Evolutionary conservation across 2,888 invertebrate genomes (phyloP), one percentile per base, ranked within the genome.

Genomic region (Limnephilus rhombicus): DNA sequence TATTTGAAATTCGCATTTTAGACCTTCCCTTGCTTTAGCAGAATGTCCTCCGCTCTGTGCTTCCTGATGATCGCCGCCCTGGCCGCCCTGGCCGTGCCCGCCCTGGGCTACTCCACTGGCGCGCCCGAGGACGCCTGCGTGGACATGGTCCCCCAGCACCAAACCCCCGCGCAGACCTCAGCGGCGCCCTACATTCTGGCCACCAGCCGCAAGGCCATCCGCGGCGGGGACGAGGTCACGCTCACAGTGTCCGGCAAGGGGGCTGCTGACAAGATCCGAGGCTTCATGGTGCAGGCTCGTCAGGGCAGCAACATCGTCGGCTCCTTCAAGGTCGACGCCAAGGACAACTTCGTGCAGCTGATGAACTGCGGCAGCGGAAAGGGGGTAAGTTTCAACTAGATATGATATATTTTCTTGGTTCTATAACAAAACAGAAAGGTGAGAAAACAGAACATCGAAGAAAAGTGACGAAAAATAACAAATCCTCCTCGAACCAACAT

Each of bases 71-170:
- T 92, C 85, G 89, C 93, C 68, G 91, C 89, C 49, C 68, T 93
- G 80, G 91, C 31, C 31, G 31, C 31, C n/a, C n/a, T n/a, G n/a
- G n/a, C 80, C 12, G 86, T 90, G 45, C 53, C 83, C 15, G 93
- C 91, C n/a, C 45, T 88, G 85, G 96, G 95, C 2, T 97, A 97
- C 94, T 97, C 97, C 3, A 95, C 96, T 2, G 98, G 98, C 9
- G 98, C 97, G 1, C 98, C 97, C 0, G 95, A 95, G 37, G 95
- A 95, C 82, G 96, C 97, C 45, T 98, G 98, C 95, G 95, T 94
- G n/a, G 97, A 97, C 94, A 97, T 98, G 96, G 96, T 96, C 12
- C 98, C 98, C 0, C 96, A 97, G 94, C 98, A 98, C 94, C 97
- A 97, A 0, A 97, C 96, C 5, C 95, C 96, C 0, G 95, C 97